Percentiles rank a stretch among this genome's conserved stretches.
These are phyloP conservation scores for Chiloscyllium punctatum DNA, from an alignment of 2,797 vertebrate genomes.

Conservation along the genomic window DNA sequence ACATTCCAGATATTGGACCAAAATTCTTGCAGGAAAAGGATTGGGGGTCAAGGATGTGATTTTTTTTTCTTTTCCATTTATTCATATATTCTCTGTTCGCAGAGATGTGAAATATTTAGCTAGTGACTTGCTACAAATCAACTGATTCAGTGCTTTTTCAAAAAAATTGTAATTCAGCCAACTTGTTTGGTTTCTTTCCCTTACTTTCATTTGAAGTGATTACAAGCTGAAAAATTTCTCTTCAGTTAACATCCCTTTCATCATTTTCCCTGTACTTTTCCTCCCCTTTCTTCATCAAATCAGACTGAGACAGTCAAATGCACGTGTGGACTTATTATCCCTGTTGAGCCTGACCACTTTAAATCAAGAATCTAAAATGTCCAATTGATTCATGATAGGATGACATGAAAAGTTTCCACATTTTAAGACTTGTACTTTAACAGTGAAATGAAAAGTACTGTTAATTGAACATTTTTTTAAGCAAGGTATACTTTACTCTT, in stretches of 20 bases:
- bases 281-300: neutral
- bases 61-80: neutral
- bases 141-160: neutral
- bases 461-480: neutral
- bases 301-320: neutral
- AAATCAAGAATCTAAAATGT: neutral
- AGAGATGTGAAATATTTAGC: neutral
- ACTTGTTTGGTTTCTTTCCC: neutral
- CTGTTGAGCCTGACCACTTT: neutral
- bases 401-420: too few relatives aligned
- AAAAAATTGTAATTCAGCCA: neutral
- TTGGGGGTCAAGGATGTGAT: neutral
- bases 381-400: neutral
- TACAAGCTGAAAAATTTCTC: neutral
- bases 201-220: neutral
- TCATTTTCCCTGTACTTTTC: neutral
- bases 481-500: neutral
- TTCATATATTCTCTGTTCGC: neutral
- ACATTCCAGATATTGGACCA: neutral
- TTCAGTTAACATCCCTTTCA: neutral
- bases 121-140: neutral
- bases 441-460: neutral
- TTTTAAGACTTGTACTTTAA: neutral
- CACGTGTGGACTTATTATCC: neutral
- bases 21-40: neutral